These are phyloP conservation scores for Oasisia sp. DNA, from an alignment of 2,888 invertebrate genomes.

Conservation along the genomic window DNA sequence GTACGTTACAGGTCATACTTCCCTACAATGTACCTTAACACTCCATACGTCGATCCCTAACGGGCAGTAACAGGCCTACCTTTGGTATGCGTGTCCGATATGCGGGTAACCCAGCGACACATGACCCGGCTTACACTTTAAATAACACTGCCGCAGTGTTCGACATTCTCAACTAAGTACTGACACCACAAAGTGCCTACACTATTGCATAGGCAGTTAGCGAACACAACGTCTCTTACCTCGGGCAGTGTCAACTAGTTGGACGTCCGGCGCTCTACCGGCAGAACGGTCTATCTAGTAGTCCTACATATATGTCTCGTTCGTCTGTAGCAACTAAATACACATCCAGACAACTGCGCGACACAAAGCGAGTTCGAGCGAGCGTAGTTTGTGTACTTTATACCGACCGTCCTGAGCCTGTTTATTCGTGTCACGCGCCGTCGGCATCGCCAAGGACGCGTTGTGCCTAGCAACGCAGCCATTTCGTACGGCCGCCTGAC, in stretches of 20 bases:
- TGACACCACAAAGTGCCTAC: neutral
- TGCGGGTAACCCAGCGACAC: neutral
- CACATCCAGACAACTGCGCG: neutral
- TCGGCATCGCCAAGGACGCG: neutral
- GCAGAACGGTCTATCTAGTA: neutral
- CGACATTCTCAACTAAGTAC: neutral
- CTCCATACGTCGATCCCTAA: too few species aligned
- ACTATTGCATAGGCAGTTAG: neutral
- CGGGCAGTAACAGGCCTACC: too few species aligned
- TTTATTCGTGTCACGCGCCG: slow-evolving; percentile 4
- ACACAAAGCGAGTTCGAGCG: neutral
- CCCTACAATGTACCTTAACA: too few species aligned
- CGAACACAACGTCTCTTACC: neutral
- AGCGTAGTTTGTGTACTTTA: neutral
- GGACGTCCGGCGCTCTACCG: slow-evolving; percentile 4
- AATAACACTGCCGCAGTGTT: neutral
- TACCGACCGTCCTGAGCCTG: slow-evolving; percentile 4
- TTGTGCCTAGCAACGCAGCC: slow-evolving; percentile 13
- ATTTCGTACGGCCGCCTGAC: neutral
- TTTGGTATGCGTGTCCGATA: neutral
- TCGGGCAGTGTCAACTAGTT: neutral
- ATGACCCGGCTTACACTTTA: neutral
- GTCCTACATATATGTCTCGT: neutral
- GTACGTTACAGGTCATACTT: too few species aligned
- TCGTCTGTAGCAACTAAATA: neutral